Evolutionary conservation across 1,140 invertebrate genomes (phyloP), one percentile per base, ranked within the genome.

Genomic region (Plutomurus gul): DNA sequence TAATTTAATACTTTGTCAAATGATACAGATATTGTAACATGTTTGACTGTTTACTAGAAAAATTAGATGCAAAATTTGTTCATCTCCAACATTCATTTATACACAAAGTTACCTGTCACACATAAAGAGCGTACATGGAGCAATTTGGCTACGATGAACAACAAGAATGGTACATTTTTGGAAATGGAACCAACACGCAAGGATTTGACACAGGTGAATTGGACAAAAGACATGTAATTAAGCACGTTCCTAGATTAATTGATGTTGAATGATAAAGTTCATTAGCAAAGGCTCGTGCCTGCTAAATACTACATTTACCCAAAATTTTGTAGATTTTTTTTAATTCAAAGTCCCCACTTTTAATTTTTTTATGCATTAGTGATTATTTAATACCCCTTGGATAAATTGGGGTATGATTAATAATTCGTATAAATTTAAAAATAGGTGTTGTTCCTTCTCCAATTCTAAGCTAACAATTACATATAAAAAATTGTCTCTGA

Each of bases 111-210:
- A 65, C n/a, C 13, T n/a, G 0, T 25, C 30, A 0, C 56, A 65
- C 20, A 18, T 65, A 8, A 25, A 65, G 36, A n/a, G 16, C 4
- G 30, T 33, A 3, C 56, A 51, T 43, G 22, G 40, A 27, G 65
- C 76, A 1, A n/a, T 78, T 78, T 27, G 76, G 76, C 0, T 78
- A 72, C 18, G 76, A 78, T 16, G 37, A 73, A 22, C 40, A 78
- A 8, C 76, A 78, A 39, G 36, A 46, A 10, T 78, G 33, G 72
- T 78, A 78, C 18, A 46, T 72, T 20, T 78, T 78, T 20, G 49
- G 46, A 25, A 78, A 73, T 51, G 76, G 76, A 39, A 72, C 65
- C 37, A 70, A 78, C 65, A 36, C 30, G 8, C 65, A 78, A 51
- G 60, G 71, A 37, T 78, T 78, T 78, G 76, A 70, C n/a, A 65